phyloP scores from a whole-genome alignment of 2,113 vertebrate genomes.

The Trogon melanurus region DNA sequence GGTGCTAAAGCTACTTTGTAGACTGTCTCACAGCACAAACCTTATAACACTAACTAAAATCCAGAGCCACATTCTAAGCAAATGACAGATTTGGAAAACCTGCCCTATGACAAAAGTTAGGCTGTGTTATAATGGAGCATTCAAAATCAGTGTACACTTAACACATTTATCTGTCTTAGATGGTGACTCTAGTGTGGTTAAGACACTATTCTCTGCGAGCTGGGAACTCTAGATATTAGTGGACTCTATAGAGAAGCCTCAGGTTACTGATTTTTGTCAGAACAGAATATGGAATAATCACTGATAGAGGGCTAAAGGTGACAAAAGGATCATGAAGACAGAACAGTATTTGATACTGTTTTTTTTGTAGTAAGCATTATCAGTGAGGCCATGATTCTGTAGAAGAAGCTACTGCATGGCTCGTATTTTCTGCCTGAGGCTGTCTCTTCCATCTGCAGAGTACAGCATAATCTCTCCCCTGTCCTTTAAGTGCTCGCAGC shows the following conservation, averaged over 20 bases:
- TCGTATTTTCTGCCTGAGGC: not conserved
- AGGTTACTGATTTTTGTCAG: not conserved
- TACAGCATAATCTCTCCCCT: not conserved
- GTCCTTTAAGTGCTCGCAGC: not conserved
- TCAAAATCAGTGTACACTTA: not conserved
- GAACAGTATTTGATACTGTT: not conserved
- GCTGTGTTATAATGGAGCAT: not conserved
- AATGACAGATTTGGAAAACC: not conserved
- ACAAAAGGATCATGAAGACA: not conserved
- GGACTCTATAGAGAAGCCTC: not conserved
- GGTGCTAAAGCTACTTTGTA: not conserved
- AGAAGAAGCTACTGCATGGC: not conserved
- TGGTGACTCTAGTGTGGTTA: not conserved
- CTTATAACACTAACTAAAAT: not conserved
- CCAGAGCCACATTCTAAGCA: not conserved
- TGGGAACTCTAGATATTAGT: not conserved
- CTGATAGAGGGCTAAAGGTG: not conserved
- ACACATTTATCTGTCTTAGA: not conserved
- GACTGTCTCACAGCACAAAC: not conserved
- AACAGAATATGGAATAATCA: not conserved
- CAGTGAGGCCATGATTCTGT: not conserved
- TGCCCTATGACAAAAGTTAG: not conserved
- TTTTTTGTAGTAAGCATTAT: not conserved
- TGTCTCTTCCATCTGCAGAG: not conserved
- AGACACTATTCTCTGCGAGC: not conserved